Evolutionary conservation across 1,140 invertebrate species (phyloP).

Genomic region (Psilanteris sp.): DNA sequence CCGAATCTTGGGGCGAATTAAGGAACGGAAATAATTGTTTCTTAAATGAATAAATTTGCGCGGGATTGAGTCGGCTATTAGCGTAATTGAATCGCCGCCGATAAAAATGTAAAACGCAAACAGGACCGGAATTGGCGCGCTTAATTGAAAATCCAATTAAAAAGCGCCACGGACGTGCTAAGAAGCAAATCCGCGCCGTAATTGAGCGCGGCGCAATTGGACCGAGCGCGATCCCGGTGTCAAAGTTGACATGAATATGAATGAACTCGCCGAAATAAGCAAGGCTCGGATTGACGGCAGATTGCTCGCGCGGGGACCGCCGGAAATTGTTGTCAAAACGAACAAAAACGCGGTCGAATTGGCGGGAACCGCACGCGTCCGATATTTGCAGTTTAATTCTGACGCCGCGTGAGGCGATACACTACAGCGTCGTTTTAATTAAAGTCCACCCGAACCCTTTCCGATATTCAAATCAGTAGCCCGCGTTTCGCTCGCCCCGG

Average conservation of each 20-base stretch:
- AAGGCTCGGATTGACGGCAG: constrained; percentile 53
- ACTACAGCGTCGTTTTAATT: constrained; percentile 77
- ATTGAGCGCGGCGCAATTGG: constrained; percentile 30
- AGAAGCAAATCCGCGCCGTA: constrained; percentile 50
- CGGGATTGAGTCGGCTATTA: constrained; percentile 28
- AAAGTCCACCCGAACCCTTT: constrained; percentile 67
- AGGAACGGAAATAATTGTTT: constrained; percentile 50
- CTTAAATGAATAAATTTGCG: constrained; percentile 47
- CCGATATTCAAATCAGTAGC: constrained; percentile 74
- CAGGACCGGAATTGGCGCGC: neutral
- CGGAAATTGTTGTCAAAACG: constrained; percentile 63
- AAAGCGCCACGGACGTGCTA: constrained; percentile 27
- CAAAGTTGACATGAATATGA: constrained; percentile 63
- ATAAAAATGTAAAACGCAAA: constrained; percentile 14
- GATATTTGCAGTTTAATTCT: constrained; percentile 73
- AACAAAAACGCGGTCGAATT: constrained; percentile 60
- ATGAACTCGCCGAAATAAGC: constrained; percentile 55
- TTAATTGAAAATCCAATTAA: constrained; percentile 54
- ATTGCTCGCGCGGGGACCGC: constrained; percentile 27
- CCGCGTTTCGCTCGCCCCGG: constrained; percentile 66
- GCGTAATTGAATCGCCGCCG: constrained; percentile 22
- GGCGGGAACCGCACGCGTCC: constrained; percentile 44
- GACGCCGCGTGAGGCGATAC: constrained; percentile 66
- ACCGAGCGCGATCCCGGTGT: constrained; percentile 34
- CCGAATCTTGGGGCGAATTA: constrained; percentile 45